A percentile compares a stretch with the other conserved stretches of the same genome.
These are phyloP conservation scores for Drosophila borealis DNA, from an alignment of 2,888 invertebrate species.

Conservation along the genomic window DNA sequence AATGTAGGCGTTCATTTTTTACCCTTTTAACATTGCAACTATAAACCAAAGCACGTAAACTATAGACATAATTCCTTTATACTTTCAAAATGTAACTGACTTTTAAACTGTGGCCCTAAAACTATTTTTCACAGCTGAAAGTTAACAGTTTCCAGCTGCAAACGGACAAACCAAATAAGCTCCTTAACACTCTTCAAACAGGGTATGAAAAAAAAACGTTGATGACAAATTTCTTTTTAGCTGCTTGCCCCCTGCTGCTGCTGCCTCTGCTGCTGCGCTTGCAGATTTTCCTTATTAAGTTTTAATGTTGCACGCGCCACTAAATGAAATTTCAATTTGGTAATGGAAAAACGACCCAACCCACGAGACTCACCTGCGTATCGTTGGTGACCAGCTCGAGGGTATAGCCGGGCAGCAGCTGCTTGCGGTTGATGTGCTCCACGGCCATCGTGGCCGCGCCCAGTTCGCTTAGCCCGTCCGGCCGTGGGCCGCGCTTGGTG, in stretches of 20 bases:
- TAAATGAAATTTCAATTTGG: slow-evolving; percentile 78
- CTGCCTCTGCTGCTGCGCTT: slow-evolving; percentile 33
- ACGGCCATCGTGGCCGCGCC: slow-evolving; percentile 92
- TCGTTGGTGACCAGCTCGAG: slow-evolving; percentile 93
- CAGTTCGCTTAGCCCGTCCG: slow-evolving; percentile 90
- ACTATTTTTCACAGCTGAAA: too few relatives aligned
- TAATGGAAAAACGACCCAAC: slow-evolving; percentile 52
- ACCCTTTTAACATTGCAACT: too few relatives aligned
- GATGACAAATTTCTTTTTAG: slow-evolving; percentile 56
- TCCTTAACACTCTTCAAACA: neutral
- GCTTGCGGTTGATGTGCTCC: slow-evolving; percentile 90
- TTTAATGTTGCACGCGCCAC: slow-evolving; percentile 72
- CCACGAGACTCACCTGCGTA: slow-evolving; percentile 89
- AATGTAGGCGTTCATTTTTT: too few relatives aligned
- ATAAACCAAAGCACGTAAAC: too few relatives aligned
- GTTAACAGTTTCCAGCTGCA: too few relatives aligned
- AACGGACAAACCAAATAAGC: neutral
- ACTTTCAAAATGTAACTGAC: neutral
- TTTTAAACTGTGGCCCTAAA: neutral
- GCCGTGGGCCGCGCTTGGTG: slow-evolving; percentile 87
- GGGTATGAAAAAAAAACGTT: slow-evolving; percentile 14
- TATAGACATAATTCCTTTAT: too few relatives aligned
- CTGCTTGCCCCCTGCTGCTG: slow-evolving; percentile 10
- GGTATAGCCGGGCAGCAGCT: slow-evolving; percentile 89
- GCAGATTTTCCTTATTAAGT: slow-evolving; percentile 79